Evolutionary conservation across 2,113 vertebrate species (phyloP).

Genomic region (Suncus etruscus): DNA sequence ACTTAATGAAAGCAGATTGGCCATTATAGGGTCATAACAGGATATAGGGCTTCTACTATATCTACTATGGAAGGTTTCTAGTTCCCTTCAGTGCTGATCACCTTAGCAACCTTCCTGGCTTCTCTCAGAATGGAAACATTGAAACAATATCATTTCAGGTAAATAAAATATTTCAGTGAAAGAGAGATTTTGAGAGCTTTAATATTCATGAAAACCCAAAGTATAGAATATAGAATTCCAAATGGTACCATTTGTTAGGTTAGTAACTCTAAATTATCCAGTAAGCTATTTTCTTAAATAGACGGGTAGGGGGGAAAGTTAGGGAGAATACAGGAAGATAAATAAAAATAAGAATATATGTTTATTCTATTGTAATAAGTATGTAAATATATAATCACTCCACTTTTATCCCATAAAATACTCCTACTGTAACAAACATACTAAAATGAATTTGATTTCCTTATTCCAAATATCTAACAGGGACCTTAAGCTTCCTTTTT

Average conservation of each 20-base stretch:
- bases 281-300: not conserved
- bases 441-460: not conserved
- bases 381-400: not conserved
- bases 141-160: not conserved
- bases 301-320: not conserved
- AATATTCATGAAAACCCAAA: not conserved
- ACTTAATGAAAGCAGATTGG: no score
- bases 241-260: not conserved
- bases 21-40: not conserved
- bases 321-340: not conserved
- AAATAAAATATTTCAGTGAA: slow-evolving; percentile 3
- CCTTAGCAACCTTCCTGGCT: not conserved
- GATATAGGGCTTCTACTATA: rapidly evolving
- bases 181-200: not conserved
- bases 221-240: not conserved
- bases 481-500: not conserved
- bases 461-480: slow-evolving; percentile 28
- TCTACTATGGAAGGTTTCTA: not conserved
- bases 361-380: not conserved
- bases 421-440: not conserved
- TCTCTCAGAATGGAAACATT: not conserved
- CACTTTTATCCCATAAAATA: not conserved
- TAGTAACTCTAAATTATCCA: not conserved
- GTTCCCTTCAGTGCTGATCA: not conserved
- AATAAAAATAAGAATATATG: not conserved